Percentiles rank a stretch among this genome's conserved stretches.
These are phyloP conservation scores for Spisula subtruncata DNA, from an alignment of 2,888 invertebrate genomes.

Conservation along the genomic window DNA sequence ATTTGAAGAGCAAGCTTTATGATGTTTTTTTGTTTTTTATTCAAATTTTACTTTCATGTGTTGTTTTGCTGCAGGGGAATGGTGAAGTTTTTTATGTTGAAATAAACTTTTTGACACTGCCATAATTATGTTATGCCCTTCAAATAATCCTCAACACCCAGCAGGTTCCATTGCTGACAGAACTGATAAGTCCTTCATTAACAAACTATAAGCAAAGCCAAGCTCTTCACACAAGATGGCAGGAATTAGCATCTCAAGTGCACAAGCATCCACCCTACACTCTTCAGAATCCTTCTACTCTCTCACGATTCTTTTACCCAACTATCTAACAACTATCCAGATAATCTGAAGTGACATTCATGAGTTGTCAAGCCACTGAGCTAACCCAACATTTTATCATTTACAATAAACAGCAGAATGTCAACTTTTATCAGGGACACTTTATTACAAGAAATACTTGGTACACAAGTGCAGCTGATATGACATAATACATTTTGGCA, in stretches of 20 bases:
- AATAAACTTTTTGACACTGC: neutral
- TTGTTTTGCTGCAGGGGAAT: neutral
- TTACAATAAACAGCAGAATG: neutral
- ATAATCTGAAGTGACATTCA: conserved; percentile 15
- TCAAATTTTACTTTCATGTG: neutral
- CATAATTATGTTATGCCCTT: neutral
- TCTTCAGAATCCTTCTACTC: neutral
- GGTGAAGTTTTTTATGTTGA: neutral
- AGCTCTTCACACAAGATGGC: neutral
- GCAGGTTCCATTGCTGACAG: neutral
- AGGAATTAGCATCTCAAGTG: neutral
- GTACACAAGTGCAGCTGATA: neutral
- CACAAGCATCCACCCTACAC: neutral
- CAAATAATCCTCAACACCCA: neutral
- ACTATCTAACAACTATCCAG: too few relatives aligned
- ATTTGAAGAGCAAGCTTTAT: too few relatives aligned
- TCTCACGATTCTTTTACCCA: neutral
- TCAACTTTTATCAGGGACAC: neutral
- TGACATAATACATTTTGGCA: neutral
- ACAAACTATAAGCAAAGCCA: conserved; percentile 1
- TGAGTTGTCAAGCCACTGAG: neutral
- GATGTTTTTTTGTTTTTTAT: too few relatives aligned
- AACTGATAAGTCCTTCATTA: conserved; percentile 3
- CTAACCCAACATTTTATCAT: neutral
- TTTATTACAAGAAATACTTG: neutral